phyloP scores from a whole-genome alignment of 2,888 invertebrate genomes.

The Steinernema scapterisci region DNA sequence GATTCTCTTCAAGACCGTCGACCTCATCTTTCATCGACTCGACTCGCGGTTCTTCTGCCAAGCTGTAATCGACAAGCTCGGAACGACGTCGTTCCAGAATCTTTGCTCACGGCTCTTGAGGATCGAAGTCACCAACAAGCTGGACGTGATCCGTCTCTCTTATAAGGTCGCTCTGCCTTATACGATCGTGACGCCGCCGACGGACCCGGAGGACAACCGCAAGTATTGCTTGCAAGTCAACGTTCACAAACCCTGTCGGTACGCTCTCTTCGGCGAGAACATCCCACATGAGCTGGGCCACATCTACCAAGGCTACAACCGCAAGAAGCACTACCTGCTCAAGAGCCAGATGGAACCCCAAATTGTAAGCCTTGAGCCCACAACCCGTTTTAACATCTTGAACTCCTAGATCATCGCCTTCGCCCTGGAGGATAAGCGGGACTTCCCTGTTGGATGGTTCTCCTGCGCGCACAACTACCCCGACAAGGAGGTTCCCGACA shows the following conservation, averaged over 20 bases:
- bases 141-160: background rate
- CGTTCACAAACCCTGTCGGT: background rate
- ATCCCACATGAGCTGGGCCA: background rate
- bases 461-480: background rate
- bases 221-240: background rate
- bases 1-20: background rate
- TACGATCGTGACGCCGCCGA: background rate
- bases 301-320: background rate
- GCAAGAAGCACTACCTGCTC: background rate
- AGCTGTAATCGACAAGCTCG: background rate
- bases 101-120: background rate
- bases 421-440: background rate
- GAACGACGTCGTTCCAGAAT: background rate
- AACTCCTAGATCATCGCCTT: background rate
- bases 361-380: background rate
- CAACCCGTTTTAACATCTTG: background rate
- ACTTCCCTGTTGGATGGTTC: slow-evolving; percentile 6
- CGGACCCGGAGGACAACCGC: background rate
- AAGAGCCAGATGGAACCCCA: background rate
- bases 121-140: background rate
- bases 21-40: background rate
- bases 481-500: background rate
- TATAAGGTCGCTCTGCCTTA: background rate
- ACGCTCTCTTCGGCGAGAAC: background rate
- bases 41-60: background rate